Evolutionary conservation across 2,113 vertebrate genomes (phyloP), one percentile per base, ranked within the genome.

Genomic region (Lepus europaeus): DNA sequence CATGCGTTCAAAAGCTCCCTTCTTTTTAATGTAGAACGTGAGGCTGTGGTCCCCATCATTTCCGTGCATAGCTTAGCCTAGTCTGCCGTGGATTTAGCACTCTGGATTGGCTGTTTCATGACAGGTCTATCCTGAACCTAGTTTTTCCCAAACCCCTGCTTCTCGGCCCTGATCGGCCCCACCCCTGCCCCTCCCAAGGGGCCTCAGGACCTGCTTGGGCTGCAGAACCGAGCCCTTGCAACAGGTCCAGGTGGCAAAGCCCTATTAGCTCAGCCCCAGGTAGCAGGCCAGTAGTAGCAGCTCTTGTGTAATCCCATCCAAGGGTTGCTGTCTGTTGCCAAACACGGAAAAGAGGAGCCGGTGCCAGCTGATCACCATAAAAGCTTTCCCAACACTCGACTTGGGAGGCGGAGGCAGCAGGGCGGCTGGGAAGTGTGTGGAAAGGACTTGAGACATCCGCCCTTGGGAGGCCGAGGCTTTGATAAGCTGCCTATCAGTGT

Each of bases 261-360:
- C n/a, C 61, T 16, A 0, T 56, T 19, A 72, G 80, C 77, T 39
- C 59, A 61, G n/a, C 72, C 61, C 0, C 51, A 29, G 78, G 64
- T 10, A 22, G 88, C 33, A 73, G 89, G 73, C 87, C 88, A 90
- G 95, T 83, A 89, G 89, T 63, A 79, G 86, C 25, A 31, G 74
- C 59, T 66, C 31, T 96, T 97, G 96, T 76, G 93, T 68, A 97
- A 97, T 72, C 88, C 9, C 36, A 13, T 4, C 7, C 78, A 14
- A n/a, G 82, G 83, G 94, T 90, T 25, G 7, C 82, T 80, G 80
- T 92, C 96, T 95, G 82, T 97, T 97, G 94, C 96, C 96, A 96
- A 95, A 97, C 27, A 25, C 78, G 61, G 89, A 87, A 51, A 19
- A 79, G 81, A 76, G 96, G 56, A 66, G 89, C 83, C 19, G 3